Percentiles rank a stretch among this genome's conserved stretches.
Evolutionary conservation across 2,888 invertebrate genomes (phyloP).

Genomic region (Acanthosepion lycidas): DNA sequence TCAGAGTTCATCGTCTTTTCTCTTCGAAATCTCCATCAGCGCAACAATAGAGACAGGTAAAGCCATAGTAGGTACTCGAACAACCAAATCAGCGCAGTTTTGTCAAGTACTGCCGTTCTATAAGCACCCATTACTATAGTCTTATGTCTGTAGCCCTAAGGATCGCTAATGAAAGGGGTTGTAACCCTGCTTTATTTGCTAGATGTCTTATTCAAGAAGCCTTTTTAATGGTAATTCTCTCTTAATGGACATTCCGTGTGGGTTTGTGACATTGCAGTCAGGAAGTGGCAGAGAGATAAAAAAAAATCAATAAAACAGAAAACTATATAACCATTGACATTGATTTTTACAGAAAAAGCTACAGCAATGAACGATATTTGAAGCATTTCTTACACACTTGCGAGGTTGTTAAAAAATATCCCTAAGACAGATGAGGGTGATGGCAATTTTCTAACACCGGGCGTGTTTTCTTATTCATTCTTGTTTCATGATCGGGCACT

Average conservation of each 20-base stretch:
- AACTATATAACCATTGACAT: constrained; percentile 23
- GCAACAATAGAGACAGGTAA: neutral
- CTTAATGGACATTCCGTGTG: constrained; percentile 33
- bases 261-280: constrained; percentile 21
- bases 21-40: neutral
- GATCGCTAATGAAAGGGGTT: constrained; percentile 22
- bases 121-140: constrained; percentile 13
- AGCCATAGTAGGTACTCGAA: neutral
- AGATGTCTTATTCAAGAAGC: constrained; percentile 33
- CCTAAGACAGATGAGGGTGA: constrained; percentile 33
- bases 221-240: constrained; percentile 33
- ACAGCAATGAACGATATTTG: neutral
- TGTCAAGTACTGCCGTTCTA: neutral
- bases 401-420: neutral
- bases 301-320: neutral
- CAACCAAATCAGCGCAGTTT: neutral
- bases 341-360: neutral
- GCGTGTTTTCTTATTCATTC: neutral
- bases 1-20: neutral
- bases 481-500: neutral
- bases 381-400: neutral
- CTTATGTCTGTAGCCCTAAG: constrained; percentile 21
- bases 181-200: constrained; percentile 33
- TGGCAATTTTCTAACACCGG: neutral
- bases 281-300: neutral